Conservation (phyloP, 2,113 vertebrate species). For the Heterocephalus glaber region DNA sequence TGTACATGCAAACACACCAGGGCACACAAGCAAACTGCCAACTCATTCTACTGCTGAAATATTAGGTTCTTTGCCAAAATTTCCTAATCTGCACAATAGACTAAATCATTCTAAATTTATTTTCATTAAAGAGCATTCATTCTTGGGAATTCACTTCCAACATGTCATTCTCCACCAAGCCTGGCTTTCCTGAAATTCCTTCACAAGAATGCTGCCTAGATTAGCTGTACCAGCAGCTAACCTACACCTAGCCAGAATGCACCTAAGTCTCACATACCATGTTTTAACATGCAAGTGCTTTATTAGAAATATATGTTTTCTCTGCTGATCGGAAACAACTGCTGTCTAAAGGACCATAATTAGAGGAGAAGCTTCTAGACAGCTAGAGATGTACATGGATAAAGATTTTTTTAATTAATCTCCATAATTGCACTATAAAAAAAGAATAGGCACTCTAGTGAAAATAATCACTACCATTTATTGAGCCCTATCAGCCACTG, state of each 20-base stretch:
- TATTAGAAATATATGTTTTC: constrained; percentile 16
- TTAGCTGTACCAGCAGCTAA: background rate
- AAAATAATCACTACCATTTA: background rate
- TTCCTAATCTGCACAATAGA: background rate
- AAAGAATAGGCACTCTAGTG: background rate
- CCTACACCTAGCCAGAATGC: background rate
- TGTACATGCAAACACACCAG: background rate
- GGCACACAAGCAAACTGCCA: background rate
- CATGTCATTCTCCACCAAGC: background rate
- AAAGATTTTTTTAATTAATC: background rate
- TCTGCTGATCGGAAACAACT: background rate
- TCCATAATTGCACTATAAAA: background rate
- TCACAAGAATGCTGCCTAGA: background rate
- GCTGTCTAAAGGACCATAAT: background rate
- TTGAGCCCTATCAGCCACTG: background rate
- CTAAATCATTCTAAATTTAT: constrained; percentile 31
- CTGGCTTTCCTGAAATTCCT: constrained; percentile 28
- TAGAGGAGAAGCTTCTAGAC: background rate
- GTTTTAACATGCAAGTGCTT: background rate
- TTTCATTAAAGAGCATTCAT: constrained; percentile 4
- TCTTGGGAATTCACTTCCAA: background rate
- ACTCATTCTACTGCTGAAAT: background rate
- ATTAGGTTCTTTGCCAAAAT: background rate
- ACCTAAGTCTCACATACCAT: background rate
- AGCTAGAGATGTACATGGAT: background rate